Percentiles rank a stretch among this genome's conserved stretches.
Evolutionary conservation across 2,113 vertebrate species (phyloP).

Genomic region (Eulacestoma nigropectus): DNA sequence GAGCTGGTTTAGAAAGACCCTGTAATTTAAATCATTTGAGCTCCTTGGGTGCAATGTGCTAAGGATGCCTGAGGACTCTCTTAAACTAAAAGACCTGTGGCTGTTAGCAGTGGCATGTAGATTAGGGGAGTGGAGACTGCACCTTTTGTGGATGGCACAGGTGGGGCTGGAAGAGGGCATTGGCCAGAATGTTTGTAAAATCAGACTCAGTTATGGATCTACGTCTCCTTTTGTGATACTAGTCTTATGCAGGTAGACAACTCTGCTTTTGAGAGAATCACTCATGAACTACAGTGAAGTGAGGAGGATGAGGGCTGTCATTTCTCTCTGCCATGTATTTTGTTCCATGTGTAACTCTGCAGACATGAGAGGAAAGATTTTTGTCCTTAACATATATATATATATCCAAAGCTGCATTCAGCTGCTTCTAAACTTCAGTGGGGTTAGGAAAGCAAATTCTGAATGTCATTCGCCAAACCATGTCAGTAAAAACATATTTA

Average conservation of each 20-base stretch:
- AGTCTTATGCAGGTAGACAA: not conserved
- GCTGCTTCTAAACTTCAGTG: not conserved
- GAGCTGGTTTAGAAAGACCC: not conserved
- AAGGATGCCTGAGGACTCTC: not conserved
- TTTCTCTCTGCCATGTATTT: not conserved
- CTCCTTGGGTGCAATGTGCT: not conserved
- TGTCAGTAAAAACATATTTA: not conserved
- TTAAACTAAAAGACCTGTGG: not conserved
- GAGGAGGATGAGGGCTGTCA: not conserved
- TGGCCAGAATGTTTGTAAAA: not conserved
- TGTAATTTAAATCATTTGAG: not conserved
- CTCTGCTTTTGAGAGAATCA: not conserved
- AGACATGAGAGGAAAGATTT: not conserved
- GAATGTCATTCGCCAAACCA: not conserved
- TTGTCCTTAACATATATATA: not conserved
- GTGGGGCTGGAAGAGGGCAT: not conserved
- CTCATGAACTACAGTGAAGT: not conserved
- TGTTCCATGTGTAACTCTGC: not conserved
- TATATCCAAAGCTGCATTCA: not conserved
- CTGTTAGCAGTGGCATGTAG: not conserved
- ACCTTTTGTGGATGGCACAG: not conserved
- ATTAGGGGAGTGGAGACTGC: not conserved
- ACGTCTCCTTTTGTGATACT: not conserved
- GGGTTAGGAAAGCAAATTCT: not conserved
- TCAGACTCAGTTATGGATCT: not conserved